phyloP scores from a whole-genome alignment of 92 coral and sea anemone species.

The Bergia sp. region DNA sequence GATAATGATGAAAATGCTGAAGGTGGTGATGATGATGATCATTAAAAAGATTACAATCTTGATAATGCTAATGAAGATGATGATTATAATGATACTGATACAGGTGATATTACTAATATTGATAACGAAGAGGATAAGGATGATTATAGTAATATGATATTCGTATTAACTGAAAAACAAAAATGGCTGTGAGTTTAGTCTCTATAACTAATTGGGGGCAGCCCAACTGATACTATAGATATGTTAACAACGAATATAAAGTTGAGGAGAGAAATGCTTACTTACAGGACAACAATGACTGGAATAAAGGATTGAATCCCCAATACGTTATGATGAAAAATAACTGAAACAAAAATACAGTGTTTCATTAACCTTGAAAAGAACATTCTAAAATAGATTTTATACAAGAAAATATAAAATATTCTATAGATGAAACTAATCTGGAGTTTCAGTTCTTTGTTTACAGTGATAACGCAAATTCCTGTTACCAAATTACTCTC shows the following conservation, averaged over 20 bases:
- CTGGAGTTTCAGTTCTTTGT: not conserved
- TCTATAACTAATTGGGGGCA: not conserved
- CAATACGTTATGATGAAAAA: constrained; percentile 75
- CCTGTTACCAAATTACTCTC: no score
- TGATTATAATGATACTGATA: not conserved
- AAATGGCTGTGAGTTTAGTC: not conserved
- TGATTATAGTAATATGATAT: not conserved
- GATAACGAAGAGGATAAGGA: not conserved
- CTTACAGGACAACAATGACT: constrained; percentile 87
- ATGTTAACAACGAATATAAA: not conserved
- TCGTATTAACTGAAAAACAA: not conserved
- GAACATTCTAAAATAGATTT: not conserved
- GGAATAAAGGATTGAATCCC: constrained; percentile 75
- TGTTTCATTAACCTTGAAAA: not conserved
- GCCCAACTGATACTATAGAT: not conserved
- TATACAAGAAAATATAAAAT: not conserved
- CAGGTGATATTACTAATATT: not conserved
- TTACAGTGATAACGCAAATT: no score
- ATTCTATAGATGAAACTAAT: not conserved
- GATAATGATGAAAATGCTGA: not conserved
- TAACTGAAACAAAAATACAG: constrained; percentile 56
- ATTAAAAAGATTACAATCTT: not conserved
- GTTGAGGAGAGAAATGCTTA: not conserved
- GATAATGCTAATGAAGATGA: not conserved
- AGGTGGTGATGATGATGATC: not conserved